Evolutionary conservation across 92 coral and sea anemone genomes (phyloP).

Genomic region (Palythoa heliodiscus): DNA sequence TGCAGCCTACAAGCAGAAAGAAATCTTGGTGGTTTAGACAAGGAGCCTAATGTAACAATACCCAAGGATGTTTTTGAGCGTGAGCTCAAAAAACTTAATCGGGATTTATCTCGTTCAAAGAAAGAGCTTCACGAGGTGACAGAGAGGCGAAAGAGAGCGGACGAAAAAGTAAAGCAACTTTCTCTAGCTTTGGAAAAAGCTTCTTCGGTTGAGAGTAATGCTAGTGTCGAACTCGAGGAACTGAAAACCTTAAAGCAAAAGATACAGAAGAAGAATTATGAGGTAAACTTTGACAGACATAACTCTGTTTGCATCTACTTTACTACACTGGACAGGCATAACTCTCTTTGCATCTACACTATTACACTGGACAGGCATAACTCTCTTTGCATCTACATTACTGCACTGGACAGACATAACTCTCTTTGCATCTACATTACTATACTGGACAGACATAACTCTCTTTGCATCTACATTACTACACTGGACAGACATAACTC

Average conservation of each 20-base stretch:
- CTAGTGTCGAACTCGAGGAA: conserved; percentile 73
- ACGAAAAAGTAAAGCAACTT: conserved; percentile 68
- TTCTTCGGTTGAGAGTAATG: conserved; percentile 58
- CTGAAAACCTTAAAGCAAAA: conserved; percentile 72
- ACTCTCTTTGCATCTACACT: too few relatives aligned
- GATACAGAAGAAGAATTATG: conserved; percentile 75
- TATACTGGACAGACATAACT: not conserved
- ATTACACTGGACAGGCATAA: not conserved
- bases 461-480: too few relatives aligned
- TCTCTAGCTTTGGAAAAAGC: conserved; percentile 65
- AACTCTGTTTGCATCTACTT: too few relatives aligned
- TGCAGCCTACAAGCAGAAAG: conserved; percentile 93
- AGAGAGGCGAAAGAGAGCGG: conserved; percentile 65
- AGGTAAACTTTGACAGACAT: conserved; percentile 53
- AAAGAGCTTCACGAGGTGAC: conserved; percentile 67
- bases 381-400: too few relatives aligned
- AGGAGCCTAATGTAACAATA: conserved; percentile 58
- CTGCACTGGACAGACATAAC: not conserved
- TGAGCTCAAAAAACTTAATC: conserved; percentile 80
- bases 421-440: too few relatives aligned
- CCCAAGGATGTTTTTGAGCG: conserved; percentile 88
- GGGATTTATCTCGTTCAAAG: conserved; percentile 62
- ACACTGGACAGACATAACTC: not conserved
- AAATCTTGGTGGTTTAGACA: conserved; percentile 61
- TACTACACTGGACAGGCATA: not conserved